These are phyloP conservation scores for Hippoglossus hippoglossus DNA, from an alignment of 2,797 vertebrate genomes.

Conservation along the genomic window DNA sequence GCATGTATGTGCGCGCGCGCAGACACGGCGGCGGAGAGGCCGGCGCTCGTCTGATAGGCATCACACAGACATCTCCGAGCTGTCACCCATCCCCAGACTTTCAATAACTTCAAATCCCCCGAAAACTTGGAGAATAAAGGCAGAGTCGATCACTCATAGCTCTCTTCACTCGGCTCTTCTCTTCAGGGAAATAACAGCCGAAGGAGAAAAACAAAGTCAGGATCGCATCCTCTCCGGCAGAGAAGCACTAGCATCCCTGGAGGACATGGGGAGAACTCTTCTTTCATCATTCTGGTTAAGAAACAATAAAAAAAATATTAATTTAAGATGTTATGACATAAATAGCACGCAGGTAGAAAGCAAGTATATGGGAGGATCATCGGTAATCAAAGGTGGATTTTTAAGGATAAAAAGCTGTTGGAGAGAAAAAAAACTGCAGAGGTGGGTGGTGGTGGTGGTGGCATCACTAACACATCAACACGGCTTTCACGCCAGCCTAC, in stretches of 20 bases:
- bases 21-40: constrained; percentile 14
- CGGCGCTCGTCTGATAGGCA: constrained; percentile 49
- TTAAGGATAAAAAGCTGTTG: background rate
- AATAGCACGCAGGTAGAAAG: constrained; percentile 50
- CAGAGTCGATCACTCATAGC: constrained; percentile 80
- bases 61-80: constrained; percentile 63
- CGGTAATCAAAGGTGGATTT: constrained; percentile 63
- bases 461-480: constrained; percentile 6
- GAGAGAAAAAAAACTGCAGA: background rate
- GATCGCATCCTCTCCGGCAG: constrained; percentile 64
- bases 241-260: constrained; percentile 50
- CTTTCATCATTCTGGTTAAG: constrained; percentile 71
- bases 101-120: constrained; percentile 81
- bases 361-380: constrained; percentile 51
- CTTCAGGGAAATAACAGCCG: constrained; percentile 81
- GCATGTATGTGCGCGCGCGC: constrained; percentile 4
- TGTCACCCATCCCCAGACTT: constrained; percentile 74
- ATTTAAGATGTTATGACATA: constrained; percentile 67
- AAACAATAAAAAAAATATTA: constrained; percentile 70
- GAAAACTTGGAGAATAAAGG: constrained; percentile 77
- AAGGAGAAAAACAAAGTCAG: constrained; percentile 81
- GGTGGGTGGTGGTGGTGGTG: background rate
- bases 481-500: constrained; percentile 33
- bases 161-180: constrained; percentile 59
- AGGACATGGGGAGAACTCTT: constrained; percentile 60